phyloP scores from a whole-genome alignment of 1,140 invertebrate genomes.

The Drosophila azteca region DNA sequence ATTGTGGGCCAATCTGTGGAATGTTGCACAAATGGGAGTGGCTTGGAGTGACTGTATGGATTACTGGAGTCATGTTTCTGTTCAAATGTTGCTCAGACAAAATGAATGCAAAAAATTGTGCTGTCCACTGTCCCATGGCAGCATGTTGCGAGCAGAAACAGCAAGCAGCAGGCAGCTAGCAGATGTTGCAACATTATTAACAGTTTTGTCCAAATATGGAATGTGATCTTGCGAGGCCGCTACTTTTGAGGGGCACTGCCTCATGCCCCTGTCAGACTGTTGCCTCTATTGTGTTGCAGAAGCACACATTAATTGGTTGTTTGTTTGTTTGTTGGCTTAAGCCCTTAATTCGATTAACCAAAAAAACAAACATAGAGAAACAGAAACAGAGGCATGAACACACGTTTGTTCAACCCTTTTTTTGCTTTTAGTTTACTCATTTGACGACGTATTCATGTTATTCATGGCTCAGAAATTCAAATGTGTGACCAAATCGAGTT shows the following conservation, averaged over 20 bases:
- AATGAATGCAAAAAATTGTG: too few relatives aligned
- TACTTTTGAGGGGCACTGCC: conserved; percentile 5
- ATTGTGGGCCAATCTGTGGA: too few relatives aligned
- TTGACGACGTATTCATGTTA: conserved; percentile 14
- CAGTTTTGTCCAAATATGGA: conserved; percentile 24
- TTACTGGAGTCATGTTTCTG: too few relatives aligned
- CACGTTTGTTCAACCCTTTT: too few relatives aligned
- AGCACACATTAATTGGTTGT: conserved; percentile 36
- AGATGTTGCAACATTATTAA: conserved; percentile 25
- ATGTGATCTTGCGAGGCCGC: conserved; percentile 29
- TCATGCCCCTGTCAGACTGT: conserved; percentile 4
- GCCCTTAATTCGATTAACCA: conserved; percentile 66
- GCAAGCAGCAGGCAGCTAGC: background rate
- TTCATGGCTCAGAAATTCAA: background rate
- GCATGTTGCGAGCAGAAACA: too few relatives aligned
- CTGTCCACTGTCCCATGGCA: too few relatives aligned
- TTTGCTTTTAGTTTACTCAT: conserved; percentile 28
- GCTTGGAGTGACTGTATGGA: too few relatives aligned
- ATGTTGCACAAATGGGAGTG: too few relatives aligned
- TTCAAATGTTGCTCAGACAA: too few relatives aligned
- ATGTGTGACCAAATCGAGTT: conserved; percentile 42
- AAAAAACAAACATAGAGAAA: conserved; percentile 28
- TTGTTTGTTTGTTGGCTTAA: conserved; percentile 22
- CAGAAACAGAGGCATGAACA: too few relatives aligned
- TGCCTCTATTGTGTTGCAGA: conserved; percentile 14